Base-by-base conservation (phyloP, 2,113 vertebrate genomes). In the Daubentonia madagascariensis region DNA sequence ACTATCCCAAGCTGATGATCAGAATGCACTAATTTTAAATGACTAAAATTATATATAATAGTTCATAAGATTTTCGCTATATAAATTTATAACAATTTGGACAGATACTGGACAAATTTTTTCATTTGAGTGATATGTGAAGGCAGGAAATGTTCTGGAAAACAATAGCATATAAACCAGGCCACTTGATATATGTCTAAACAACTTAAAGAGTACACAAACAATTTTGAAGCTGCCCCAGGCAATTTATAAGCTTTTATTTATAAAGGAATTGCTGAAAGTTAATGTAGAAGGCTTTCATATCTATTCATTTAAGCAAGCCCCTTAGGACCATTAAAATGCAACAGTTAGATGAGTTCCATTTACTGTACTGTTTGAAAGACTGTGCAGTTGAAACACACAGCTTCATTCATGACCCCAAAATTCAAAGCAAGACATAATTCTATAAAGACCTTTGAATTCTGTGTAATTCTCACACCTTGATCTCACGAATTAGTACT, bases 281-380 rank as follows among this genome's bases (percentile, higher is more conserved):
- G 68, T 65, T 97, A 94, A 75, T 65, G 14, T 23, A 48, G 61
- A 65, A 92, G 68, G 8, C 35, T 45, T 72, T 89, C 23, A 59
- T 72, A 79, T 86, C 78, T 83, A 65, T 96, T 81, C 75, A 86
- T 79, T 96, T 72, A 92, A 85, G 20, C 7, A 91, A 54, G 11
- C 1, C 63, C 22, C 30, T 43, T 32, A 40, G 85, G 93, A 89
- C 80, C 32, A 90, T 91, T 94, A 85, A 83, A 96, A 97, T 85
- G 45, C 16, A 97, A 67, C 23, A 68, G 50, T 91, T 61, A 92
- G 87, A 43, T 94, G 75, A 65, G 9, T 92, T 97, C 86, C 92
- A 90, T 63, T 25, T 72, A 76, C 25, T 84, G 5, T 50, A 40
- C 5, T 37, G 13, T 50, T 85, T 28, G 54, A 97, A 94, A 84